A percentile compares a stretch with the other conserved stretches of the same genome.
Conservation (phyloP, 2,113 vertebrate genomes). For the Pseudorhombus dupliciocellatus region DNA sequence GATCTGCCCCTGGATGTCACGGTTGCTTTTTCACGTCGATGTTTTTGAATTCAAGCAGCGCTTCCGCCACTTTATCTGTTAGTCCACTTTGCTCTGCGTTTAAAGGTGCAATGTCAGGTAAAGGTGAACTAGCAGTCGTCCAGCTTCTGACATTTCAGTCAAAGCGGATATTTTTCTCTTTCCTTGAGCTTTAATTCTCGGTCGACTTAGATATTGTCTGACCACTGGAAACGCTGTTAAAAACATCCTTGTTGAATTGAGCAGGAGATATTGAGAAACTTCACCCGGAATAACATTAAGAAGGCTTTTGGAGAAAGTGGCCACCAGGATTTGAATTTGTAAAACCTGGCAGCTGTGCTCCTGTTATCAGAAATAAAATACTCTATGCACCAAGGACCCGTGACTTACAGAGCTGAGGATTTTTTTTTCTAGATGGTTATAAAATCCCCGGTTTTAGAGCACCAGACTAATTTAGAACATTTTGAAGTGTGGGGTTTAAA, state of each 20-base stretch:
- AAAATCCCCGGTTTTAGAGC: conserved; percentile 7
- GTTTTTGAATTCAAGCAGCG: conserved; percentile 3
- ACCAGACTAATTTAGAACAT: neutral
- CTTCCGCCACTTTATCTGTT: neutral
- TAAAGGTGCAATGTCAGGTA: neutral
- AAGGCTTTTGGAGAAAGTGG: neutral
- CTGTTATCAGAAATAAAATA: neutral
- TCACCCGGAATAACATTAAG: neutral
- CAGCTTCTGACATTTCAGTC: neutral
- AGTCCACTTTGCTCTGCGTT: no score
- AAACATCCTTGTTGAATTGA: neutral
- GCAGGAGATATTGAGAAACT: neutral
- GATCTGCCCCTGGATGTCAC: neutral
- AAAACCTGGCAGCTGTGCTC: neutral
- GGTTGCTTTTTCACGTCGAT: neutral
- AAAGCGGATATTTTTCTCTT: neutral
- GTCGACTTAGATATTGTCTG: neutral
- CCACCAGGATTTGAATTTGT: neutral
- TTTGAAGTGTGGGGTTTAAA: neutral
- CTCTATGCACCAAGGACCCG: neutral
- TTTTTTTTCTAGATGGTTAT: neutral
- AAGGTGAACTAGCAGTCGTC: neutral
- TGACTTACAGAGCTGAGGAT: neutral
- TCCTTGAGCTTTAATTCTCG: neutral
- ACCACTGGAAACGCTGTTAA: neutral